Evolutionary conservation across 2,113 vertebrate species (phyloP).

Genomic region (Cynopterus brachyotis): DNA sequence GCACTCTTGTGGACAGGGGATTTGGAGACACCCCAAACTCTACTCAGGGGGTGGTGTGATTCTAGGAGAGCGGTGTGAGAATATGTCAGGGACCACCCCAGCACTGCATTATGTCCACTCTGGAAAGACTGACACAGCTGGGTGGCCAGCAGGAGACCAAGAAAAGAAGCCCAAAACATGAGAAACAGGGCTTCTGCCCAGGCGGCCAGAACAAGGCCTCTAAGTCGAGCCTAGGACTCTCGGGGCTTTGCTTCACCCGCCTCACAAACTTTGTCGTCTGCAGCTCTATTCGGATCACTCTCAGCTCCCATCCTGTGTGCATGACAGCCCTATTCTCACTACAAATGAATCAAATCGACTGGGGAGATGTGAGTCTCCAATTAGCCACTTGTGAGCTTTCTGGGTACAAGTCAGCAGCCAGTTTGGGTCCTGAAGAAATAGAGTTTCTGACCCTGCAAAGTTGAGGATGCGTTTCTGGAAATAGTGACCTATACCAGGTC

Average conservation of each 20-base stretch:
- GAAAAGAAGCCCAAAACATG: background rate
- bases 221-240: background rate
- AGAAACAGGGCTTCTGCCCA: background rate
- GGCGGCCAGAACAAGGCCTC: background rate
- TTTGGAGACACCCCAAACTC: background rate
- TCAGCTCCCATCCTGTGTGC: background rate
- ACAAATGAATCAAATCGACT: too few species aligned
- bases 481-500: background rate
- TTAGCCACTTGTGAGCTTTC: background rate
- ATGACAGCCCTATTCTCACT: background rate
- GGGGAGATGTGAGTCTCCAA: background rate
- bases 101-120: rapidly evolving
- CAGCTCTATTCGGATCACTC: background rate
- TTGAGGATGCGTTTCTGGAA: background rate
- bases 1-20: background rate
- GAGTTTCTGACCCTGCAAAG: background rate
- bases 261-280: rapidly evolving
- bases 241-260: background rate
- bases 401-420: background rate
- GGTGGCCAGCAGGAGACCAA: background rate
- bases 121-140: background rate
- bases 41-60: background rate
- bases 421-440: background rate
- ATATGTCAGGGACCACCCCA: background rate
- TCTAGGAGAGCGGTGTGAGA: background rate